Evolutionary conservation across 2,113 vertebrate species (phyloP), one percentile per base, ranked within the genome.

Genomic region (Pedionomus torquatus): DNA sequence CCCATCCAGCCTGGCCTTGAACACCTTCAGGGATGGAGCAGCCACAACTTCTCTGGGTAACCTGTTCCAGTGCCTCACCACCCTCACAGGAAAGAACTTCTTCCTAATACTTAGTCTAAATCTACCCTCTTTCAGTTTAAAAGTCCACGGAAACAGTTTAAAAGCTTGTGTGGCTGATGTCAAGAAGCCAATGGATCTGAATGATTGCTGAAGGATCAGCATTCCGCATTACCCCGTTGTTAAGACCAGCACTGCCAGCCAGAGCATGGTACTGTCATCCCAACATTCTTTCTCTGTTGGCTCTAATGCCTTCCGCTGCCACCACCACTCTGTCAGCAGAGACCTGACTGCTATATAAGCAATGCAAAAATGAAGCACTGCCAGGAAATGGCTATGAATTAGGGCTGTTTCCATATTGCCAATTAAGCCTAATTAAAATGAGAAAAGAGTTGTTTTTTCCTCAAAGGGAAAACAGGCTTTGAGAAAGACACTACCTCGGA

Each of bases 401-500:
- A 37, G 19, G 60, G n/a, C 39, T 75, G 43, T 44, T 72, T 63
- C 87, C 58, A 52, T 30, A 33, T 24, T 57, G 37, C 28, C 35
- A 76, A 33, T 4, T 57, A 57, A 79, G 71, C 52, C 28, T 65
- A 69, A 77, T 79, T 83, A 35, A 90, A 92, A 55, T 12, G 15
- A 24, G 48, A 7, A 78, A 79, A 46, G 26, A 26, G 7, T 16
- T 76, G 11, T 4, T 64, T 87, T 64, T 87, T n/a, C 55, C 70
- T 84, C 64, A 78, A 51, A 83, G 31, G 66, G 12, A 63, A 78
- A 65, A 54, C 0, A 52, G 21, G 17, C 44, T 83, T 82, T 57
- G 65, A 74, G 74, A 74, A 91, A 71, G 30, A 23, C 3, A 0
- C 24, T 41, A 8, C 39, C 20, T 65, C 0, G 0, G 11, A 49